A percentile compares a stretch with the other conserved stretches of the same genome.
Evolutionary conservation across 2,888 invertebrate genomes (phyloP).

Genomic region (Agrilus biguttatus): DNA sequence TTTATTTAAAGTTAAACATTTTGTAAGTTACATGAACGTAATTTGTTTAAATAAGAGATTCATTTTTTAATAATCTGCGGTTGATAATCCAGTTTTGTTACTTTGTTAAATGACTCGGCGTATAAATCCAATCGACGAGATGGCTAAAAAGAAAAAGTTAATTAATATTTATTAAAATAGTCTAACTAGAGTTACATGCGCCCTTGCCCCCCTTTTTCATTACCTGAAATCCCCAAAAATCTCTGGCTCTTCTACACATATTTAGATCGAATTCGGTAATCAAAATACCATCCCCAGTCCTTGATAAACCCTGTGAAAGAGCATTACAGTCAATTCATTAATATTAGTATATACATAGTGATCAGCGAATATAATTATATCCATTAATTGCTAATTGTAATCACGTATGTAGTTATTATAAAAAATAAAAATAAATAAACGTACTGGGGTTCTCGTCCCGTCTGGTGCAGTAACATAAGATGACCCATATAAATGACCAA

Average conservation of each 20-base stretch:
- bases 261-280: constrained; percentile 86
- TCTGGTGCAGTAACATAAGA: too few species aligned
- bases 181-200: background rate
- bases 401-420: too few species aligned
- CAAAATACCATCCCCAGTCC: constrained; percentile 50
- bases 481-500: too few species aligned
- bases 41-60: constrained; percentile 5
- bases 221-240: constrained; percentile 47
- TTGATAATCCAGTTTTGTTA: constrained; percentile 55
- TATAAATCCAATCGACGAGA: constrained; percentile 85
- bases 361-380: too few species aligned
- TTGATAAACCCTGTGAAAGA: constrained; percentile 18
- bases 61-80: constrained; percentile 55
- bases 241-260: constrained; percentile 82
- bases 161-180: constrained; percentile 7
- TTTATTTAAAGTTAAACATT: too few species aligned
- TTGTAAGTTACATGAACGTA: too few species aligned
- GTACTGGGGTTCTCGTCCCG: too few species aligned
- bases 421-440: too few species aligned
- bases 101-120: constrained; percentile 58
- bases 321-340: too few species aligned
- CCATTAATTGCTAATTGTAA: too few species aligned
- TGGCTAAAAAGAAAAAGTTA: constrained; percentile 43
- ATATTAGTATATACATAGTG: too few species aligned
- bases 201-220: too few species aligned